Base-by-base conservation (phyloP, 2,113 vertebrate species). In the Hoplias malabaricus region DNA sequence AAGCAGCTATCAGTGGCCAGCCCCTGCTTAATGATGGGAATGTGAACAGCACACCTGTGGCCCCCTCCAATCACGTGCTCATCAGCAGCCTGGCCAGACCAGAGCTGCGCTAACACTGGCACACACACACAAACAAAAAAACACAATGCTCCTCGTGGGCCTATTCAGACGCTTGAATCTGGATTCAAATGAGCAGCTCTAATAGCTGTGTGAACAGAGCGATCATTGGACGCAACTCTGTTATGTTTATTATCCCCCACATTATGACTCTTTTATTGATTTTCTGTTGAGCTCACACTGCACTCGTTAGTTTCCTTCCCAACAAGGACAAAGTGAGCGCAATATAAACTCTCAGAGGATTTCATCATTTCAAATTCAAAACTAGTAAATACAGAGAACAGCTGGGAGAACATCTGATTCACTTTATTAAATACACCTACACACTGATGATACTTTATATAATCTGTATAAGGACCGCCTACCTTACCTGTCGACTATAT, bases 11-110 rank as follows among this genome's bases (percentile, higher is more conserved):
- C 66, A 68, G 63, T 82, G 83, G 77, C 50, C 46, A 78, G 82
- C 79, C 80, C 75, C 67, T 82, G 80, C 87, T 85, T 89, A 89
- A 91, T 88, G 87, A 90, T 88, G 80, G 75, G 87, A 85, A 85
- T 86, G 86, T 56, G 83, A 79, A 76, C 75, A 46, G 82, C 83
- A 88, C 87, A 91, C 85, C 89, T 91, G 87, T 88, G 85, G 84
- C 89, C 78, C 85, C 69, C 73, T 3, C 57, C 73, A 59, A 76
- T 81, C 82, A 85, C 73, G 63, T 29, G 80, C 81, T 75, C 83
- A 76, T 53, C 1, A 38, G 23, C 23, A 42, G 74, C 59, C 53
- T 43, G 70, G 59, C 33, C 46, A 78, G 42, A 56, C 67, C n/a
- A 53, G 23, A 6, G 25, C 56, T 53, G 23, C 40, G 23, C 46